Percentiles rank a stretch among this genome's conserved stretches.
Conservation (phyloP, 1,140 invertebrate genomes). For the Phocides pigmalion region DNA sequence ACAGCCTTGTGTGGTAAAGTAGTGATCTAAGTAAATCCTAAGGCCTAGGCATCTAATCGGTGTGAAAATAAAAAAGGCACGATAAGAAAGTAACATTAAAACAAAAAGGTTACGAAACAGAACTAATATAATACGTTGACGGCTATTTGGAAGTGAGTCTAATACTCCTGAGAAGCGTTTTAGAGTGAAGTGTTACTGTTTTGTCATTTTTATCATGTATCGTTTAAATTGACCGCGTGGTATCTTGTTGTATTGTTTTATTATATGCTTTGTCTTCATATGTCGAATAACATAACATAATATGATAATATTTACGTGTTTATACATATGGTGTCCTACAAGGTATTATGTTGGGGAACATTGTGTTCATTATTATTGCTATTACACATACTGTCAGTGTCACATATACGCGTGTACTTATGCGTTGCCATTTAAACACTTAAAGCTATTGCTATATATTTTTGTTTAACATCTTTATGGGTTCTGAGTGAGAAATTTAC, state of each 20-base stretch:
- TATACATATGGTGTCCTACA: conserved; percentile 53
- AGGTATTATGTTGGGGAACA: conserved; percentile 49
- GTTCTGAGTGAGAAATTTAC: conserved; percentile 63
- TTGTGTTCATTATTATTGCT: conserved; percentile 40
- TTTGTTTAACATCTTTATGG: conserved; percentile 43
- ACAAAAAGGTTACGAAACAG: conserved; percentile 68
- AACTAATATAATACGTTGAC: conserved; percentile 80
- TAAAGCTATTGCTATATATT: conserved; percentile 73
- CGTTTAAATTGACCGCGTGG: conserved; percentile 22
- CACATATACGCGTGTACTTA: conserved; percentile 65
- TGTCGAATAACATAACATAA: conserved; percentile 28
- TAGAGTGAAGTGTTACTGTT: conserved; percentile 65
- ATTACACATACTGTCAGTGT: conserved; percentile 40
- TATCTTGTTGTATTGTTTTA: conserved; percentile 33
- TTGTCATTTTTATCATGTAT: conserved; percentile 32
- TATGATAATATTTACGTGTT: conserved; percentile 38
- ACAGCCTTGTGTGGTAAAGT: conserved; percentile 81
- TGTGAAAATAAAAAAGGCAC: conserved; percentile 80
- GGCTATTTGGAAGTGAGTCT: conserved; percentile 75
- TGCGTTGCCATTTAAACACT: conserved; percentile 72
- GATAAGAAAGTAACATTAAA: conserved; percentile 68
- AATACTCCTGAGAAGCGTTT: conserved; percentile 78
- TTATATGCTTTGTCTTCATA: conserved; percentile 28
- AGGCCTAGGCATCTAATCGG: conserved; percentile 80
- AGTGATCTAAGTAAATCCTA: conserved; percentile 81